These are phyloP conservation scores for Condylostylus longicornis DNA, from an alignment of 1,140 invertebrate genomes.

Conservation along the genomic window DNA sequence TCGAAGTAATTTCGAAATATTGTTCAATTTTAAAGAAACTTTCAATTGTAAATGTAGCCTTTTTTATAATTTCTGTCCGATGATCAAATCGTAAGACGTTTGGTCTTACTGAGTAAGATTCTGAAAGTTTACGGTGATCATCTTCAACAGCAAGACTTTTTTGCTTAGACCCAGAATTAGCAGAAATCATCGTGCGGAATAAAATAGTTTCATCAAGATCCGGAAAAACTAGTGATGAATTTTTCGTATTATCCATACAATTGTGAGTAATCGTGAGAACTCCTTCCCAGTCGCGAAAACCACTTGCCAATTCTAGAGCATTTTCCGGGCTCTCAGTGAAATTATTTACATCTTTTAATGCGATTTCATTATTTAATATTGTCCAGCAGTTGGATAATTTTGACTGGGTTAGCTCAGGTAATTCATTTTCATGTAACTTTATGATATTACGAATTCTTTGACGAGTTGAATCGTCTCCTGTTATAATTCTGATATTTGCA, in stretches of 20 bases:
- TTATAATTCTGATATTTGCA: slow-evolving; percentile 27
- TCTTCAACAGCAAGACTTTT: slow-evolving; percentile 16
- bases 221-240: slow-evolving; percentile 19
- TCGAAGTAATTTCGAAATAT: slow-evolving; percentile 22
- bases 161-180: slow-evolving; percentile 13
- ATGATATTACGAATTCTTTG: slow-evolving; percentile 24
- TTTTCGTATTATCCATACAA: slow-evolving; percentile 21
- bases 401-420: slow-evolving; percentile 16
- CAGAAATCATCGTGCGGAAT: slow-evolving; percentile 22
- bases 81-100: slow-evolving; percentile 6
- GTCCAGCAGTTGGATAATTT: slow-evolving; percentile 21
- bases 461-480: slow-evolving; percentile 26
- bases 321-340: slow-evolving; percentile 23
- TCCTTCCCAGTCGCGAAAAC: slow-evolving; percentile 25
- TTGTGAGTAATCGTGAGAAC: slow-evolving; percentile 24
- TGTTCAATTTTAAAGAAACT: slow-evolving; percentile 20
- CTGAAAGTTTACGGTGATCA: slow-evolving; percentile 5
- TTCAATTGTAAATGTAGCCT: slow-evolving; percentile 10
- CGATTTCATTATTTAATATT: slow-evolving; percentile 15
- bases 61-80: slow-evolving; percentile 11
- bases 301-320: slow-evolving; percentile 20
- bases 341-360: slow-evolving; percentile 13
- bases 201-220: slow-evolving; percentile 26
- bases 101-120: slow-evolving; percentile 13
- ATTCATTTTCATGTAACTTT: slow-evolving; percentile 18